Evolutionary conservation across 2,888 invertebrate species (phyloP).

Genomic region (Linyphia triangularis): DNA sequence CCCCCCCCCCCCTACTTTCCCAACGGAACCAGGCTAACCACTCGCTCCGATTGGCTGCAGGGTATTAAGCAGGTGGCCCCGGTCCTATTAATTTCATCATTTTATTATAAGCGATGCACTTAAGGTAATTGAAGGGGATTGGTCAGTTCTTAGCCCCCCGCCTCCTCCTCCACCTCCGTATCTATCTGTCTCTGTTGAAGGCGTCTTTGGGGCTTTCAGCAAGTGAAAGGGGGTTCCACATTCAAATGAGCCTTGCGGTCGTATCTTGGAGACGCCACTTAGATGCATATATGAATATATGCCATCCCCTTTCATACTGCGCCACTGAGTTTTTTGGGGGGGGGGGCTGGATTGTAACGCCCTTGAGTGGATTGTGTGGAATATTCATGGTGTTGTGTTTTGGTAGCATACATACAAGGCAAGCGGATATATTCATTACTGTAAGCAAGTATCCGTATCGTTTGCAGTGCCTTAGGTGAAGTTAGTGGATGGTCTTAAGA

Average conservation of each 20-base stretch:
- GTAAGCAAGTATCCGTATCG: no score
- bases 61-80: conserved; percentile 74
- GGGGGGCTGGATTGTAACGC: not conserved
- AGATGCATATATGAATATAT: conserved; percentile 70
- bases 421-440: no score
- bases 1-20: conserved; percentile 35
- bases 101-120: conserved; percentile 75
- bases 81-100: conserved; percentile 74
- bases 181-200: conserved; percentile 49
- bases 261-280: conserved; percentile 43
- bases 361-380: not conserved
- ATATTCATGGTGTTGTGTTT: no score
- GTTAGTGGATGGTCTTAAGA: no score
- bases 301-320: conserved; percentile 4
- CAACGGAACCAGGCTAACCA: conserved; percentile 35
- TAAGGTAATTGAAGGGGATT: conserved; percentile 74
- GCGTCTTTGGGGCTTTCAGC: conserved; percentile 49
- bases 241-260: conserved; percentile 38
- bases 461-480: no score
- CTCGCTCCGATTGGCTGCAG: conserved; percentile 64
- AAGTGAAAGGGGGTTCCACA: conserved; percentile 6
- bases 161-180: conserved; percentile 22
- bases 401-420: no score
- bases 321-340: not conserved
- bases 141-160: conserved; percentile 55